Evolutionary conservation across 2,888 invertebrate species (phyloP).

Genomic region (Sinhomidia bicolor): DNA sequence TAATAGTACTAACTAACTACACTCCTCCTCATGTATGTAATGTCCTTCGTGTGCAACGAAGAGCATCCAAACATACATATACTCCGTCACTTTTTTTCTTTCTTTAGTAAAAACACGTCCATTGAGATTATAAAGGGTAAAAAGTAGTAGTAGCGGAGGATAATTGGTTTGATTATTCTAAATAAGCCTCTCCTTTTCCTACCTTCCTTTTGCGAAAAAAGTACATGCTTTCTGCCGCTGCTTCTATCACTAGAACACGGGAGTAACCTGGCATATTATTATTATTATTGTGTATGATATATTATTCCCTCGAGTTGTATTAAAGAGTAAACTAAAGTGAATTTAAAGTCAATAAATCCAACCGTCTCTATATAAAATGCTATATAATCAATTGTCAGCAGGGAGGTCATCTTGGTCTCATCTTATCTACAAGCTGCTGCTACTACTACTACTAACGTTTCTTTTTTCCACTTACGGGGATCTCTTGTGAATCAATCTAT

Average conservation of each 20-base stretch:
- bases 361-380: not conserved
- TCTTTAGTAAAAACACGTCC: not conserved
- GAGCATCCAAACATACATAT: conserved; percentile 56
- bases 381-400: not conserved
- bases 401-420: conserved; percentile 40
- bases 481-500: too few species aligned
- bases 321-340: not conserved
- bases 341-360: not conserved
- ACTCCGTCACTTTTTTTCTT: conserved; percentile 42
- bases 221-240: too few species aligned
- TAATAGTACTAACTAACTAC: too few species aligned
- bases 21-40: too few species aligned
- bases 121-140: conserved; percentile 29
- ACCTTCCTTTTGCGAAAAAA: not conserved
- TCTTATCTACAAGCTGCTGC: not conserved
- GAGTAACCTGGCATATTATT: too few species aligned
- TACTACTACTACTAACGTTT: not conserved
- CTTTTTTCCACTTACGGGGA: too few species aligned
- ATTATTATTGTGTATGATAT: too few species aligned
- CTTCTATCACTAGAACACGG: too few species aligned
- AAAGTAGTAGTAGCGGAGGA: conserved; percentile 13
- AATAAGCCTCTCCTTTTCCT: too few species aligned
- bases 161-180: conserved; percentile 17
- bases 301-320: too few species aligned
- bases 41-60: conserved; percentile 52